phyloP scores from a whole-genome alignment of 2,797 vertebrate species.

The Delichon dasypus region DNA sequence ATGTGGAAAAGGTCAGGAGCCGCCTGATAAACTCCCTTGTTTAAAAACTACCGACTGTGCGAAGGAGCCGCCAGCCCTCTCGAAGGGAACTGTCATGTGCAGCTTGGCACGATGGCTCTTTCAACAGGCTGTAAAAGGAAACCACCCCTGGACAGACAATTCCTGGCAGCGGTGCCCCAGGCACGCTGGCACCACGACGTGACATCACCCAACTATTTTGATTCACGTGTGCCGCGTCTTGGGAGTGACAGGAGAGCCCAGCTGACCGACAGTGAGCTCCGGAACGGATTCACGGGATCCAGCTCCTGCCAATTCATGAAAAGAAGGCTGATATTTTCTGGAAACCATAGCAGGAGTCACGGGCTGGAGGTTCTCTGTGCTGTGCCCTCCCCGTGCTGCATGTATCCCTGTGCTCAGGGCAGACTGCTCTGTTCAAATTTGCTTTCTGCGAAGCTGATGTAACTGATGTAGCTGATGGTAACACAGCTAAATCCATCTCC shows the following conservation, averaged over 20 bases:
- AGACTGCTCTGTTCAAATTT: not conserved
- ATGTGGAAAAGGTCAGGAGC: conserved; percentile 52
- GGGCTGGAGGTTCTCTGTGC: not conserved
- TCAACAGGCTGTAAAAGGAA: conserved; percentile 92
- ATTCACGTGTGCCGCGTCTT: conserved; percentile 67
- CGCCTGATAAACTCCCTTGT: not conserved
- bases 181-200: conserved; percentile 69
- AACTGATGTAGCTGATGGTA: too few species aligned
- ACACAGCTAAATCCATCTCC: not conserved
- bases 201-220: conserved; percentile 84
- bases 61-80: conserved; percentile 40
- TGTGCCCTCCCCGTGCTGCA: not conserved
- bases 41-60: conserved; percentile 43
- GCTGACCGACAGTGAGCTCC: conserved; percentile 22
- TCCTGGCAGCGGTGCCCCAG: conserved; percentile 72
- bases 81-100: conserved; percentile 86
- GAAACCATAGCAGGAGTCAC: not conserved
- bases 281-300: not conserved
- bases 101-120: conserved; percentile 74
- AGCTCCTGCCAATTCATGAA: conserved; percentile 24
- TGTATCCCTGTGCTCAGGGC: not conserved
- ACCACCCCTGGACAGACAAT: conserved; percentile 77
- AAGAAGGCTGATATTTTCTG: conserved; percentile 32
- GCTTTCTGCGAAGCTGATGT: not conserved
- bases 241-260: conserved; percentile 5